Evolutionary conservation across 1,140 invertebrate species (phyloP).

Genomic region (Danaus melanippus): DNA sequence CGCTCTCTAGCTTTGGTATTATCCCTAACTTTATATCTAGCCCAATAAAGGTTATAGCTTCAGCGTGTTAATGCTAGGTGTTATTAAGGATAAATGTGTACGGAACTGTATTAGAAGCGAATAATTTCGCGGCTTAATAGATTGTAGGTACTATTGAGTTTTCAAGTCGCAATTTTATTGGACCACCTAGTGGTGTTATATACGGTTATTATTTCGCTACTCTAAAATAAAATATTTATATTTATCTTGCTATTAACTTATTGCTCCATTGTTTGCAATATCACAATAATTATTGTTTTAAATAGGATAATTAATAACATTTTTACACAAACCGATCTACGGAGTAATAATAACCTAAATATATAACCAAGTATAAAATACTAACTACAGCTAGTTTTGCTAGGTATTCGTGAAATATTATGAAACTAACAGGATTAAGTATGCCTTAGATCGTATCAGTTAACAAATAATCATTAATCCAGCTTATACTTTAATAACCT

Average conservation of each 20-base stretch:
- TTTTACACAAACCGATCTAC: constrained; percentile 2
- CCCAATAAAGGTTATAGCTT: constrained; percentile 32
- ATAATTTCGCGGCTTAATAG: constrained; percentile 25
- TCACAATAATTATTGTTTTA: neutral
- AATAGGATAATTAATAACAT: neutral
- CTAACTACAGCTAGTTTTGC: too few species aligned
- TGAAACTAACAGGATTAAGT: constrained; percentile 23
- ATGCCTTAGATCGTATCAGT: constrained; percentile 36
- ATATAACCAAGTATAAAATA: constrained; percentile 1
- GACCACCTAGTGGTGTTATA: constrained; percentile 19
- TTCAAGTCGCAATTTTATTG: constrained; percentile 24
- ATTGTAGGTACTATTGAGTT: constrained; percentile 18
- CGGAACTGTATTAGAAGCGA: constrained; percentile 23
- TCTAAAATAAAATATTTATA: constrained; percentile 3
- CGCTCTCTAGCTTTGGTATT: constrained; percentile 34
- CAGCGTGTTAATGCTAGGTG: constrained; percentile 31
- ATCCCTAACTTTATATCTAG: constrained; percentile 44
- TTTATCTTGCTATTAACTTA: constrained; percentile 3
- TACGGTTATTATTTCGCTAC: constrained; percentile 12
- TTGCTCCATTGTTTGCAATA: neutral
- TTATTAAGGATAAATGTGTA: constrained; percentile 27
- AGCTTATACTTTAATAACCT: constrained; percentile 57
- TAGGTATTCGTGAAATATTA: constrained; percentile 8
- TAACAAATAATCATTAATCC: constrained; percentile 64
- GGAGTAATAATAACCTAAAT: constrained; percentile 2